Conservation (phyloP, 1,140 invertebrate species). For the Brachionus rubens region DNA sequence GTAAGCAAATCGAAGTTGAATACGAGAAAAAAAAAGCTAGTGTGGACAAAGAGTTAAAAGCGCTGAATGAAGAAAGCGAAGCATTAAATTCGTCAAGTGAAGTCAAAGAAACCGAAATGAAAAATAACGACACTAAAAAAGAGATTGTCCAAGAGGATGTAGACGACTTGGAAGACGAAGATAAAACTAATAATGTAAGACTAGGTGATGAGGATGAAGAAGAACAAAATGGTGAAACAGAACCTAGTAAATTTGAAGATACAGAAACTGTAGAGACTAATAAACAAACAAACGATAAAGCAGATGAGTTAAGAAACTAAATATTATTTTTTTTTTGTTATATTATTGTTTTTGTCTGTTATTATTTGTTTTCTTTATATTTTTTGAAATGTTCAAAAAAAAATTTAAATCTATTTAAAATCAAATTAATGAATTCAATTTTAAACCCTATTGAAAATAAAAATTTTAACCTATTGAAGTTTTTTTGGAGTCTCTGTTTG, state of each 20-base stretch:
- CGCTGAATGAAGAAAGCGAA: background rate
- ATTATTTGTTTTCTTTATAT: too few relatives aligned
- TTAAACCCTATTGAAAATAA: too few relatives aligned
- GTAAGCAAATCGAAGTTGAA: conserved; percentile 12
- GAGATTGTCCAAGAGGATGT: background rate
- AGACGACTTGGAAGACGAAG: background rate
- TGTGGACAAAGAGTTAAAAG: background rate
- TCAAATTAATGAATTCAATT: too few relatives aligned
- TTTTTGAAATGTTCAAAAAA: too few relatives aligned
- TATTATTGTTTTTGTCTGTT: too few relatives aligned
- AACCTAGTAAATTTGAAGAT: background rate
- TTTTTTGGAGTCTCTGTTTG: too few relatives aligned
- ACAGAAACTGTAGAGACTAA: background rate
- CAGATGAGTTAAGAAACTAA: too few relatives aligned
- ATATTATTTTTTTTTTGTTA: too few relatives aligned
- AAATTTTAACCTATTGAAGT: too few relatives aligned
- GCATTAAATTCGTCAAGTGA: background rate
- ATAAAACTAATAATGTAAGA: background rate
- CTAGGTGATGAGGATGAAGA: background rate
- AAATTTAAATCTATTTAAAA: too few relatives aligned
- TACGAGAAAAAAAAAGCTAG: background rate
- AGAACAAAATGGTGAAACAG: background rate
- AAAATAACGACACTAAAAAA: background rate
- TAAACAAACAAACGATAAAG: too few relatives aligned
- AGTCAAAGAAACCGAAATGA: background rate